Evolutionary conservation across 2,113 vertebrate genomes (phyloP), one percentile per base, ranked within the genome.

Genomic region (Triplophysa tibetana): DNA sequence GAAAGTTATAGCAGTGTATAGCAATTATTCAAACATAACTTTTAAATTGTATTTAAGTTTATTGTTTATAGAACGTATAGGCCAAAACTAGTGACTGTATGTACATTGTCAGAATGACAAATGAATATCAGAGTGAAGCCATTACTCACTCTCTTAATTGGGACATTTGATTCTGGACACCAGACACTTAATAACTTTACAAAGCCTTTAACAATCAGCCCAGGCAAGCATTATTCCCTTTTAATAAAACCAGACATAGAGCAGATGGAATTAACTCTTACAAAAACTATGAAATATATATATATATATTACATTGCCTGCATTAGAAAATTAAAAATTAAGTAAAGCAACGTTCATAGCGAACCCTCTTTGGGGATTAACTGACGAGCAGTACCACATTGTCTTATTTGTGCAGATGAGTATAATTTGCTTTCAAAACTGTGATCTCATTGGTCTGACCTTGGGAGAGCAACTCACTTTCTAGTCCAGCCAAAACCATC

Each of bases 391-490:
- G 83, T 69, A 78, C 78, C 83, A 86, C 78, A 74, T 80, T 63
- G 78, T 85, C 66, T 43, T 83, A 61, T 86, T 87, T 87, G 76
- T 84, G 83, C 86, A 87, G 82, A 87, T 88, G 87, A 88, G 83
- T 87, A 75, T 83, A 87, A 88, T 88, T 87, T 83, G 84, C 77
- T 81, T 73, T 70, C 83, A 54, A 86, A 84, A 76, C 68, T 70
- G 75, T 85, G 86, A 87, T 84, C 86, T 87, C 85, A 85, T 84
- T 86, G 82, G 78, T 81, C 75, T 86, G 78, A 87, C 80, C 86
- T 82, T 79, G 84, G 77, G 54, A 65, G 70, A 77, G 73, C 48
- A 69, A 62, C 70, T 56, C 60, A 26, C 45, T 73, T 38, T 33
- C 50, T 54, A 11, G 10, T 23, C 70, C 16, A 77, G 85, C 85